Evolutionary conservation across 2,888 invertebrate genomes (phyloP), one percentile per base, ranked within the genome.

Genomic region (Maniola hyperantus): DNA sequence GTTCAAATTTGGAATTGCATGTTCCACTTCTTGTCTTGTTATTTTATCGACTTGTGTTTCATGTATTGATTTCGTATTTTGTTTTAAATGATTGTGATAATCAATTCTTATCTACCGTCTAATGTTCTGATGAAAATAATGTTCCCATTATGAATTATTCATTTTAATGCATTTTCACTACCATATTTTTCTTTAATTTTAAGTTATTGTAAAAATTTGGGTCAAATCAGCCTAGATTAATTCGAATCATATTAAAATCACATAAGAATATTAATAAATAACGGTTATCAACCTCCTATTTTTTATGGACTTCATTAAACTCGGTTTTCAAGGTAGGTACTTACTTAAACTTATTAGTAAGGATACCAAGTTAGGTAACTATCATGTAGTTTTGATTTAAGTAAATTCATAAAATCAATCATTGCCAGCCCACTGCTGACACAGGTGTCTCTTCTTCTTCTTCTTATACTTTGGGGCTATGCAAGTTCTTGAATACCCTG

Each of bases 81-180:
- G 33, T 54, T 54, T 20, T 62, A 70, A 68, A 70, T 70, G 64
- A 68, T 64, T 44, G 59, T 65, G 70, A 70, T 69, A 62, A 65
- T 68, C 70, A 72, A 71, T 74, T 73, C 72, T 79, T 83, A 80
- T 84, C 80, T 75, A 71, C 73, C 48, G 71, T 77, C 77, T 80
- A 66, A 74, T 72, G 78, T 78, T 74, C n/a, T 55, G 55, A 55
- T 81, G 79, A 77, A 79, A 76, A 73, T 70, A 18, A 44, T 64
- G 54, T 60, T 70, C 70, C 65, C 58, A 60, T 60, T 71, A 72
- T 73, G 72, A 76, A 73, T 76, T 69, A 77, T 76, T 71, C 69
- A 75, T 74, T 69, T 44, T 26, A 61, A 26, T 51, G 60, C 33
- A 18, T 59, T 42, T 18, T 61, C 51, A 39, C 44, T 33, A 11